These are phyloP conservation scores for Drosophila infuscata DNA, from an alignment of 2,888 invertebrate genomes.

Conservation along the genomic window DNA sequence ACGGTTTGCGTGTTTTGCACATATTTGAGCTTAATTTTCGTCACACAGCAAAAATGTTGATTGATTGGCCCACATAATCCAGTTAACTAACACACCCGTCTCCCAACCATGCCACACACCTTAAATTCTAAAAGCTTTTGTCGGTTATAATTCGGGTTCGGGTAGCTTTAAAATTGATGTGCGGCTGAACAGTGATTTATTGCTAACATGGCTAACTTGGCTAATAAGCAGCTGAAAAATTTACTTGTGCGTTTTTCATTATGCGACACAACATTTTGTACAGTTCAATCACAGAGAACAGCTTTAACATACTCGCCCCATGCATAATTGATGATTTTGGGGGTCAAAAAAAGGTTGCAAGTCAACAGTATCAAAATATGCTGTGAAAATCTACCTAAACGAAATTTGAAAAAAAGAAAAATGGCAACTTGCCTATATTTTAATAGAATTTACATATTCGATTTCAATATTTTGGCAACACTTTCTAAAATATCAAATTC, in stretches of 20 bases:
- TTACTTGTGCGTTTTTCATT: conserved; percentile 36
- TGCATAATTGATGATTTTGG: conserved; percentile 60
- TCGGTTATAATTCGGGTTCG: background rate
- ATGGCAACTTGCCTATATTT: background rate
- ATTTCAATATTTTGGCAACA: background rate
- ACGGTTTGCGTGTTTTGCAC: conserved; percentile 11
- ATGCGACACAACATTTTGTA: conserved; percentile 49
- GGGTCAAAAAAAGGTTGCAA: conserved; percentile 39
- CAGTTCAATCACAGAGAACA: conserved; percentile 50
- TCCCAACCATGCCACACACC: background rate
- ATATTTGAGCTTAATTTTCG: conserved; percentile 53
- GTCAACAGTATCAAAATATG: conserved; percentile 12
- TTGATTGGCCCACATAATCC: conserved; percentile 50
- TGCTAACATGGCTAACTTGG: conserved; percentile 19
- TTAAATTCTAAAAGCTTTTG: conserved; percentile 2
- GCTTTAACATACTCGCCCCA: conserved; percentile 26
- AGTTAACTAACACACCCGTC: conserved; percentile 38
- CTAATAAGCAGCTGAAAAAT: conserved; percentile 2
- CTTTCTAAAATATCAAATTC: background rate
- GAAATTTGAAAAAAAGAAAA: background rate
- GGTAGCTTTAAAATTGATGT: conserved; percentile 48
- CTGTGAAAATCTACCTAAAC: background rate
- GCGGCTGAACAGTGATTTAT: conserved; percentile 55
- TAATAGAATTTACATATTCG: background rate
- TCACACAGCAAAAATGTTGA: conserved; percentile 37